Evolutionary conservation across 2,113 vertebrate genomes (phyloP).

Genomic region (Corythoichthys haematopterus): DNA sequence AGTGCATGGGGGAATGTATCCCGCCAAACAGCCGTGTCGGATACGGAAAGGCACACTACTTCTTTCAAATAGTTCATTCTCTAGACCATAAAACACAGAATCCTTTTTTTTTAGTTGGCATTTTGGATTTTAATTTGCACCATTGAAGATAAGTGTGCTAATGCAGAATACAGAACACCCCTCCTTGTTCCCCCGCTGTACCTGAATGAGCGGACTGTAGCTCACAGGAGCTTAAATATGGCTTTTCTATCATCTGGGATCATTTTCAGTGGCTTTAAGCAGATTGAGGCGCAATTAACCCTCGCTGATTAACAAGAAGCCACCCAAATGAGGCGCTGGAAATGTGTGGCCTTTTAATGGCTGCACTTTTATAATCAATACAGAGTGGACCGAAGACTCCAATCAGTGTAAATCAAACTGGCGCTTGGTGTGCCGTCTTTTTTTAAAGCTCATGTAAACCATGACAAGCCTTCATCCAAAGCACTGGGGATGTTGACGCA

Average conservation of each 20-base stretch:
- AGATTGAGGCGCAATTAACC: conserved; percentile 7
- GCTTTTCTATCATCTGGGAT: conserved; percentile 3
- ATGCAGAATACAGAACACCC: neutral
- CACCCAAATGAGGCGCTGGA: neutral
- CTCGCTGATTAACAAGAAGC: conserved; percentile 7
- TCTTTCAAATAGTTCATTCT: neutral
- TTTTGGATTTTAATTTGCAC: conserved; percentile 6
- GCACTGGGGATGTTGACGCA: conserved; percentile 27
- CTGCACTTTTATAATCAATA: conserved; percentile 8
- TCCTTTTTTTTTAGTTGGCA: neutral
- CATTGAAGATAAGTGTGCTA: neutral
- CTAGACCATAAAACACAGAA: conserved; percentile 1
- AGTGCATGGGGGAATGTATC: conserved; percentile 18
- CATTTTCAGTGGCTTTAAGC: conserved; percentile 6
- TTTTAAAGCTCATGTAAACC: neutral
- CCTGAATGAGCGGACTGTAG: neutral
- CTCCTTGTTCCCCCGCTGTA: neutral
- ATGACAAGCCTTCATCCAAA: conserved; percentile 23
- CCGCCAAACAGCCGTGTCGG: neutral
- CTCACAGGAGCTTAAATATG: neutral
- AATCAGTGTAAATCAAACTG: conserved; percentile 8
- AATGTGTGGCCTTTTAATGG: conserved; percentile 1
- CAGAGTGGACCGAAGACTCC: conserved; percentile 5
- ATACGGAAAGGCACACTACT: conserved; percentile 1
- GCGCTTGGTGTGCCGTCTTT: conserved; percentile 3